These are phyloP conservation scores for Petrolisthes manimaculis DNA, from an alignment of 2,888 invertebrate genomes.

Conservation along the genomic window DNA sequence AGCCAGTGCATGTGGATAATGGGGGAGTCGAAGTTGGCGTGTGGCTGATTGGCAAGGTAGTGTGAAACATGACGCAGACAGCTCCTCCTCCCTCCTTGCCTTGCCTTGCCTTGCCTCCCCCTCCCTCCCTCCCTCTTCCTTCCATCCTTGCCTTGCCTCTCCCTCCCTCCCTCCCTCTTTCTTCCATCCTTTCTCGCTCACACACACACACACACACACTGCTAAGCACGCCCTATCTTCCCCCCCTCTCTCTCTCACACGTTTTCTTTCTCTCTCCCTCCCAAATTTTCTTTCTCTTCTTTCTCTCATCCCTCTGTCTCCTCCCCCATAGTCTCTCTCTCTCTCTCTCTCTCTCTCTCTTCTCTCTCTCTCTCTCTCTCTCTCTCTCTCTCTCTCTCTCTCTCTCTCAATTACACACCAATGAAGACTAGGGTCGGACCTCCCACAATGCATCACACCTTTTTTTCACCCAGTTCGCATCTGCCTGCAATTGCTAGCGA, in stretches of 20 bases:
- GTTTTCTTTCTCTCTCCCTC: neutral
- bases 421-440: neutral
- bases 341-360: neutral
- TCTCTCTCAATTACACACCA: neutral
- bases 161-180: neutral
- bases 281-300: neutral
- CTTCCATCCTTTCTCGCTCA: neutral
- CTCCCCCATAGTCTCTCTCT: neutral
- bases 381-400: neutral
- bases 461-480: neutral
- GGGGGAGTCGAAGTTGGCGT: constrained; percentile 27
- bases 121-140: neutral
- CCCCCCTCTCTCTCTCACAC: neutral
- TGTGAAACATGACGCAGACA: constrained; percentile 34
- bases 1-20: constrained; percentile 36
- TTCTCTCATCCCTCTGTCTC: constrained; percentile 9
- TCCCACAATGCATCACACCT: neutral
- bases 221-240: neutral
- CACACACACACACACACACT: neutral
- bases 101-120: neutral
- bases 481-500: too few relatives aligned
- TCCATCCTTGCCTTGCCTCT: neutral
- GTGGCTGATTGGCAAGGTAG: constrained; percentile 41
- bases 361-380: too few relatives aligned
- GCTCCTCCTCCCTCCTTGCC: neutral